Evolutionary conservation across 2,888 invertebrate genomes (phyloP).

Genomic region (Polyploca ridens): DNA sequence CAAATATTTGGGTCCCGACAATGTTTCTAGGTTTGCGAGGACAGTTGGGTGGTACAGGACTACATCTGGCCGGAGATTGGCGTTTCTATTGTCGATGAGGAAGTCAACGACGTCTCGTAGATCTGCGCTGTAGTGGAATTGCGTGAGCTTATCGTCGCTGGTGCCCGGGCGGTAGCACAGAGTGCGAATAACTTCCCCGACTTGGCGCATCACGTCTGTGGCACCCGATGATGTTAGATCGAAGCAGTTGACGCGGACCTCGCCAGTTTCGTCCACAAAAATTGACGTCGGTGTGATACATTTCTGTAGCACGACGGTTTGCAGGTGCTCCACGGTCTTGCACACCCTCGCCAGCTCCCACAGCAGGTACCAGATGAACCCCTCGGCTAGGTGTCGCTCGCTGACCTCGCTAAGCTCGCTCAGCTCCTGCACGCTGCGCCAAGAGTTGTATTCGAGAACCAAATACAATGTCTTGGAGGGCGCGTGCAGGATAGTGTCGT

Average conservation of each 20-base stretch:
- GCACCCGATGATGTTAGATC: constrained; percentile 43
- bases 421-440: constrained; percentile 70
- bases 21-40: constrained; percentile 67
- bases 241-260: constrained; percentile 73
- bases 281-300: constrained; percentile 60
- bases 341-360: constrained; percentile 67
- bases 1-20: constrained; percentile 45
- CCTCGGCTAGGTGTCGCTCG: constrained; percentile 64
- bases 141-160: constrained; percentile 44
- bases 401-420: constrained; percentile 58
- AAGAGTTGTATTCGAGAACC: constrained; percentile 73
- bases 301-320: constrained; percentile 59
- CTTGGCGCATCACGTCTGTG: constrained; percentile 56
- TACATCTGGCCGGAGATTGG: constrained; percentile 65
- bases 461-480: constrained; percentile 78
- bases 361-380: constrained; percentile 73
- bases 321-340: constrained; percentile 57
- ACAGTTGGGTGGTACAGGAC: constrained; percentile 78
- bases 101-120: constrained; percentile 66
- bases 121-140: constrained; percentile 70
- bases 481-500: constrained; percentile 76
- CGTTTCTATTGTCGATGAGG: constrained; percentile 62
- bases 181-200: constrained; percentile 59
- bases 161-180: constrained; percentile 50
- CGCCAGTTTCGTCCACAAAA: constrained; percentile 64